Evolutionary conservation across 2,113 vertebrate genomes (phyloP).

Genomic region (Camarhynchus parvulus): DNA sequence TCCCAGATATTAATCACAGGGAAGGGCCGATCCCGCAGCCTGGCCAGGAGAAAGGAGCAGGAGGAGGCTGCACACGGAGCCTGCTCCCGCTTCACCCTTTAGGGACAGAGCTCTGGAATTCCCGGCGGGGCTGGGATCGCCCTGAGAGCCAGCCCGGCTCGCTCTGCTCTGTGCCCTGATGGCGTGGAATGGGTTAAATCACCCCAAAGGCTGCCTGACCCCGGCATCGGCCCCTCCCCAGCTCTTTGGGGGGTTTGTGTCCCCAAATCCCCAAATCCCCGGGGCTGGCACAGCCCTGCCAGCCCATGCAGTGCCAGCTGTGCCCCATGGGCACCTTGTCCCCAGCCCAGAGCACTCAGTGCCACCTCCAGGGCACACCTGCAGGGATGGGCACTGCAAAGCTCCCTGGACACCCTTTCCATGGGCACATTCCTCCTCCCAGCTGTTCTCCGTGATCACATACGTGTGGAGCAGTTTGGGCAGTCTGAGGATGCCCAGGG

Average conservation of each 20-base stretch:
- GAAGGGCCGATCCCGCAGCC: conserved; percentile 11
- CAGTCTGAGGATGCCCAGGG: neutral
- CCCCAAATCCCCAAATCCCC: neutral
- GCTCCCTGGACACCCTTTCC: neutral
- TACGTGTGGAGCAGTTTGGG: accelerated
- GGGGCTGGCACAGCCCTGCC: neutral
- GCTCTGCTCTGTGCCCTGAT: neutral
- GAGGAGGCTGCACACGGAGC: neutral
- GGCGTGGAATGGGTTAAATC: neutral
- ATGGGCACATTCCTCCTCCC: accelerated
- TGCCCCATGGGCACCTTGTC: neutral
- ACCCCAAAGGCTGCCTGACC: accelerated
- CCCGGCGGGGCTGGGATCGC: accelerated
- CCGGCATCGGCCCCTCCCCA: accelerated
- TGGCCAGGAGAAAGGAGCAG: neutral
- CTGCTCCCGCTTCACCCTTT: neutral
- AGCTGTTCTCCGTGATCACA: accelerated
- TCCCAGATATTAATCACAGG: conserved; percentile 69
- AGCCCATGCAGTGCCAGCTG: neutral
- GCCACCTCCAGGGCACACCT: neutral
- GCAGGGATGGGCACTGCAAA: neutral
- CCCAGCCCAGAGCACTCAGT: neutral
- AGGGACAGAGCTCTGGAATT: neutral
- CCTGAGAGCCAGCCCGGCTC: accelerated
- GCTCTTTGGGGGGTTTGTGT: neutral